Conservation (phyloP, 2,113 vertebrate species). For the Nibea albiflora region DNA sequence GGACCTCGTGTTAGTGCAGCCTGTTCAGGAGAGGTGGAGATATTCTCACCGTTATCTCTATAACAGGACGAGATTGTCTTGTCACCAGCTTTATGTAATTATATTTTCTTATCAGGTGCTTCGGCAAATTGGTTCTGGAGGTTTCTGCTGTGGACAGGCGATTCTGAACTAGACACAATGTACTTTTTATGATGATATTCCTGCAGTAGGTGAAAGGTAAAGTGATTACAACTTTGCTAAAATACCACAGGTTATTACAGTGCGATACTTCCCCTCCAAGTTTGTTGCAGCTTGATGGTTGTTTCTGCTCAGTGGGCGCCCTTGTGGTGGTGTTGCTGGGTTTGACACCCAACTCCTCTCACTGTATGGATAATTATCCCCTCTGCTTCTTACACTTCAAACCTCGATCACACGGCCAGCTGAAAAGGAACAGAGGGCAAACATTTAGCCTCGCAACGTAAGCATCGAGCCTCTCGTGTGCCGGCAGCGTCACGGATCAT, state of each 20-base stretch:
- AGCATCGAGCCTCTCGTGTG: slow-evolving; percentile 45
- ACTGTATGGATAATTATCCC: slow-evolving; percentile 52
- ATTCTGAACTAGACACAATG: not conserved
- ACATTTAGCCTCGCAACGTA: slow-evolving; percentile 36
- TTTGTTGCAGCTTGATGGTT: slow-evolving; percentile 19
- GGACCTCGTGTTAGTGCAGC: not conserved
- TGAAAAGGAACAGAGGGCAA: slow-evolving; percentile 41
- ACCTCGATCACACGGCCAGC: slow-evolving; percentile 25
- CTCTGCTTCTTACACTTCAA: slow-evolving; percentile 39
- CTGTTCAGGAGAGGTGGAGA: not conserved
- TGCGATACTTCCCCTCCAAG: not conserved
- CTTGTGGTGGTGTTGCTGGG: slow-evolving; percentile 26
- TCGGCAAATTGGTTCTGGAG: not conserved
- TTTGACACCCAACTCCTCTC: slow-evolving; percentile 35
- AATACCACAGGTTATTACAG: not conserved
- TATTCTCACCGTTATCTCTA: not conserved
- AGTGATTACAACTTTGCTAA: not conserved
- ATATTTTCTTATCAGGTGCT: not conserved
- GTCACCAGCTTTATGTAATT: not conserved
- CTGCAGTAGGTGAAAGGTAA: not conserved
- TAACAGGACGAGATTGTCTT: not conserved
- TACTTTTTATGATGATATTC: not conserved
- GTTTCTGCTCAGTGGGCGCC: slow-evolving; percentile 28
- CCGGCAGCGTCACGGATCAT: slow-evolving; percentile 24
- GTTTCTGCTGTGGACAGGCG: too few species aligned